These are phyloP conservation scores for Oplegnathus fasciatus DNA, from an alignment of 2,113 vertebrate genomes.

Conservation along the genomic window DNA sequence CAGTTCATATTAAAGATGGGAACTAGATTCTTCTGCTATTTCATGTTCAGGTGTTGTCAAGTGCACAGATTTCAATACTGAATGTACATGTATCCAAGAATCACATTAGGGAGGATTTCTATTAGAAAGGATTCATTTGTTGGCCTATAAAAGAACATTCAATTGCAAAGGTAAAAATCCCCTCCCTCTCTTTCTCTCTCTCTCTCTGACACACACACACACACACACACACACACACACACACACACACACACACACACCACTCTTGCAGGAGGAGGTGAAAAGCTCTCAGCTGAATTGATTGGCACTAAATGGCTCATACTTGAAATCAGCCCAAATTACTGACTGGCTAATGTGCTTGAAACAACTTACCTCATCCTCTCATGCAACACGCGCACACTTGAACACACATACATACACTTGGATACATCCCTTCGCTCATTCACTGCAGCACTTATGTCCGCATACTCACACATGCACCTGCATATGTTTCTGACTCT, in stretches of 20 bases:
- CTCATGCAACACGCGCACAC: slow-evolving; percentile 46
- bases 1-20: slow-evolving; percentile 12
- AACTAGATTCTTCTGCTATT: background rate
- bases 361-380: slow-evolving; percentile 63
- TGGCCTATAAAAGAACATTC: background rate
- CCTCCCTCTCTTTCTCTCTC: background rate
- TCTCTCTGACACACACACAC: background rate
- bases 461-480: slow-evolving; percentile 1
- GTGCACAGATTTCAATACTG: background rate
- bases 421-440: background rate
- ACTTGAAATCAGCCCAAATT: slow-evolving; percentile 72
- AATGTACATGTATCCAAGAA: background rate
- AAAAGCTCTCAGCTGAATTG: slow-evolving; percentile 74
- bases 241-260: slow-evolving; percentile 18
- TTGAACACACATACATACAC: slow-evolving; percentile 36
- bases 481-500: slow-evolving; percentile 11
- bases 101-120: background rate
- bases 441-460: slow-evolving; percentile 7
- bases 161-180: background rate
- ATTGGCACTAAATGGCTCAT: slow-evolving; percentile 69
- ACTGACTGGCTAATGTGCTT: slow-evolving; percentile 67
- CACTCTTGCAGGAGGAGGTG: slow-evolving; percentile 38
- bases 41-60: slow-evolving; percentile 1
- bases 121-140: background rate
- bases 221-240: slow-evolving; percentile 6